A percentile compares a stretch with the other conserved stretches of the same genome.
These are phyloP conservation scores for Jacana jacana DNA, from an alignment of 2,113 vertebrate species.

Conservation along the genomic window DNA sequence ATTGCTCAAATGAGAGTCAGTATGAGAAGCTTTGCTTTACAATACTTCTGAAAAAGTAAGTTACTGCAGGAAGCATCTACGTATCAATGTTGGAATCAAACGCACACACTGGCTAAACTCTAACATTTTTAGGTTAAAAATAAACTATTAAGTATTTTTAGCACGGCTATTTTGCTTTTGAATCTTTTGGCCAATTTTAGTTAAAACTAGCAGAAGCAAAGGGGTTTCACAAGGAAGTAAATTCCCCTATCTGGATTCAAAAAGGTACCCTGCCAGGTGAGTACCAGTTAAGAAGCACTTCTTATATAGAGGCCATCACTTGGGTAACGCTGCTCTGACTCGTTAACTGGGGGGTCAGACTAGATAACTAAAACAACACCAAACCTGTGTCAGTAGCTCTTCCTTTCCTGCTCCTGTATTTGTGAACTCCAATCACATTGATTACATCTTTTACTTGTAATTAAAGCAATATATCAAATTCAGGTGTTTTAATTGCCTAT, in stretches of 20 bases:
- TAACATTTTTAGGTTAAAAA: not conserved
- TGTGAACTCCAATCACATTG: not conserved
- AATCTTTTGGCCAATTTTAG: not conserved
- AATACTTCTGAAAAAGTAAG: not conserved
- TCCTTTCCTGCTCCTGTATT: not conserved
- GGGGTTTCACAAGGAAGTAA: not conserved
- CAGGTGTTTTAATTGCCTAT: not conserved
- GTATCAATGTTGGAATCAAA: not conserved
- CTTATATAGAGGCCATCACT: not conserved
- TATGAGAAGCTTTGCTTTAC: not conserved
- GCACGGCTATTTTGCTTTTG: not conserved
- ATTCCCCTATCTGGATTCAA: not conserved
- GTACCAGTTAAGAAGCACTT: not conserved
- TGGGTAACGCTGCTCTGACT: not conserved
- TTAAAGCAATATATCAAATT: not conserved
- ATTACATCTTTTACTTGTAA: not conserved
- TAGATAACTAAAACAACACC: not conserved
- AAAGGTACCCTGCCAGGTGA: not conserved
- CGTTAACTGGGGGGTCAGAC: not conserved
- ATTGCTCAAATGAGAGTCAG: not conserved
- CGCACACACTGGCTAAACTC: not conserved
- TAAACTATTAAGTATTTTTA: not conserved
- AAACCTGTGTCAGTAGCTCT: rapidly evolving
- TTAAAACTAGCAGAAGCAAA: not conserved
- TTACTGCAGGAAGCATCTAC: not conserved